Conservation (phyloP, 35 echinoderm and acorn worm species). For the Acanthaster planci region DNA sequence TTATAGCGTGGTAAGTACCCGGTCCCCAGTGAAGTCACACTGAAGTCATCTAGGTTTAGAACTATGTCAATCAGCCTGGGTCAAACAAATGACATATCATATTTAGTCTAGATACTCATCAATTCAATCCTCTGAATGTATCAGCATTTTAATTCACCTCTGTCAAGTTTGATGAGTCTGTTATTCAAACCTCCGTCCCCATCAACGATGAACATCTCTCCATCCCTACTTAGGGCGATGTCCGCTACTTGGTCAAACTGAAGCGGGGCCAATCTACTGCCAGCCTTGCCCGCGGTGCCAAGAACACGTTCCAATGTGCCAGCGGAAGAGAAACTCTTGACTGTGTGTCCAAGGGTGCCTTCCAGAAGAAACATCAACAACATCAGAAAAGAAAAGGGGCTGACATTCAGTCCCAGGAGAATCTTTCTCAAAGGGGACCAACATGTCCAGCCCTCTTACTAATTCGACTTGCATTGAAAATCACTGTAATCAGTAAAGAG, state of each 20-base stretch:
- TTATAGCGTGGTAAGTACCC: too few species aligned
- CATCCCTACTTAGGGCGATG: slow-evolving; percentile 59
- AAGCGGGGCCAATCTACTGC: slow-evolving; percentile 58
- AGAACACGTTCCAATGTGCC: slow-evolving; percentile 53
- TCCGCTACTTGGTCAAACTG: slow-evolving; percentile 94
- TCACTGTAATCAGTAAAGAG: too few species aligned
- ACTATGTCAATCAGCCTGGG: too few species aligned
- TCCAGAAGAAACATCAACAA: background rate
- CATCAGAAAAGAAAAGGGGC: background rate
- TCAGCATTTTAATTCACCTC: slow-evolving; percentile 15
- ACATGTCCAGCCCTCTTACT: too few species aligned
- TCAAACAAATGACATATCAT: too few species aligned
- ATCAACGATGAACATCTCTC: slow-evolving; percentile 77
- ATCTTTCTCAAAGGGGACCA: too few species aligned
- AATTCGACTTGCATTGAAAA: too few species aligned
- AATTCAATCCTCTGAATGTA: too few species aligned
- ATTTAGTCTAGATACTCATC: too few species aligned
- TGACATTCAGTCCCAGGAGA: background rate
- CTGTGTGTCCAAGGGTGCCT: slow-evolving; percentile 60
- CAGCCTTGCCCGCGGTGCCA: slow-evolving; percentile 67
- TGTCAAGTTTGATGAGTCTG: slow-evolving; percentile 66
- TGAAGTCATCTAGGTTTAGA: too few species aligned
- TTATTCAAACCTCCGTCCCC: slow-evolving; percentile 96
- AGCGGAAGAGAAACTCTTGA: slow-evolving; percentile 60
- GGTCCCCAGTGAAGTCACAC: too few species aligned